These are phyloP conservation scores for Listronotus oregonensis DNA, from an alignment of 1,140 invertebrate species.

Conservation along the genomic window DNA sequence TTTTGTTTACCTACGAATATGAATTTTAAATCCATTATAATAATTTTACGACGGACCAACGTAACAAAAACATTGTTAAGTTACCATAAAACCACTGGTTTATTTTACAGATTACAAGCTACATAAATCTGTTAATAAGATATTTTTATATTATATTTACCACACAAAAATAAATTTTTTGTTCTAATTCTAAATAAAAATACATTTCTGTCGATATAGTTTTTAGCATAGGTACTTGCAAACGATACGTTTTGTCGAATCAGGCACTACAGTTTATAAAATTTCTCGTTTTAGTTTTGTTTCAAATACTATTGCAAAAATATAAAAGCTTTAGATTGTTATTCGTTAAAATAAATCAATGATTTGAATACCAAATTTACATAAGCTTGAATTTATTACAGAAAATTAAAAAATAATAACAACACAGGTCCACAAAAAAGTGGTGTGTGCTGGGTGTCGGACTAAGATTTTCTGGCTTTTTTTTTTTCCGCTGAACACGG, in stretches of 20 bases:
- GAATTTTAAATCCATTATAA: too few relatives aligned
- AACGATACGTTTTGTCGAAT: slow-evolving; percentile 46
- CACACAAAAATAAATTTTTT: slow-evolving; percentile 35
- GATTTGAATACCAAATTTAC: too few relatives aligned
- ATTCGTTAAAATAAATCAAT: neutral
- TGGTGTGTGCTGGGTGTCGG: too few relatives aligned
- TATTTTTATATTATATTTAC: slow-evolving; percentile 1
- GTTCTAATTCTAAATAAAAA: slow-evolving; percentile 25
- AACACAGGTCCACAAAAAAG: too few relatives aligned
- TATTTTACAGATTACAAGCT: neutral
- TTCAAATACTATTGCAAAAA: neutral
- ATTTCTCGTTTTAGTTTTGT: neutral
- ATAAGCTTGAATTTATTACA: too few relatives aligned
- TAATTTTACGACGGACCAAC: too few relatives aligned
- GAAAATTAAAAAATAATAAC: too few relatives aligned
- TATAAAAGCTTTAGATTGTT: slow-evolving; percentile 5
- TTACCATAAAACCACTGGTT: neutral
- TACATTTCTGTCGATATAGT: slow-evolving; percentile 17
- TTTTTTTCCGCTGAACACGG: too few relatives aligned
- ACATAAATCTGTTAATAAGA: neutral
- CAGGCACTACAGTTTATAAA: slow-evolving; percentile 45
- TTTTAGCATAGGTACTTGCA: slow-evolving; percentile 38
- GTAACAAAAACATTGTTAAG: too few relatives aligned
- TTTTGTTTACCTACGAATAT: too few relatives aligned
- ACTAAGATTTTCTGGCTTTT: too few relatives aligned